Evolutionary conservation across 2,113 vertebrate species (phyloP).

Genomic region (Petrocephalus zakoni): DNA sequence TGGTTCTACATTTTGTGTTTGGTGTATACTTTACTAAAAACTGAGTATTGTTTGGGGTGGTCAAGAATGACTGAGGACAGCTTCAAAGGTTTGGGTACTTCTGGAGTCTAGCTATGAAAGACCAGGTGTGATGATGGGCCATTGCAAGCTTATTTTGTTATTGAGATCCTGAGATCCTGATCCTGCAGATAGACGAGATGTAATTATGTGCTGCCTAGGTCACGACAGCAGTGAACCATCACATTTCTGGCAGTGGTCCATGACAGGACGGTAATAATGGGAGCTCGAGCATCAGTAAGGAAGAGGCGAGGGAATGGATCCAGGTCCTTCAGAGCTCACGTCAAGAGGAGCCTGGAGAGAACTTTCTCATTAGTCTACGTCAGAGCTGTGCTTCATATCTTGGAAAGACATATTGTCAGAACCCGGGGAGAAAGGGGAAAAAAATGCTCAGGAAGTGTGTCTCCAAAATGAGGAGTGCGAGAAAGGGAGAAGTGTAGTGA

Average conservation of each 20-base stretch:
- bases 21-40: background rate
- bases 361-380: background rate
- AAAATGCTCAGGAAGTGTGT: background rate
- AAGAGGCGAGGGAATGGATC: background rate
- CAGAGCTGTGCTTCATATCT: background rate
- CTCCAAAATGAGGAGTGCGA: background rate
- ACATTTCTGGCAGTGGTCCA: background rate
- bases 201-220: background rate
- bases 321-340: background rate
- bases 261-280: background rate
- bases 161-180: background rate
- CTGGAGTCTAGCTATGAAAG: background rate
- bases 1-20: background rate
- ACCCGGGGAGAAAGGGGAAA: no score
- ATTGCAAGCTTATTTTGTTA: background rate
- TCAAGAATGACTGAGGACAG: background rate
- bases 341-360: background rate
- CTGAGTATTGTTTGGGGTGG: background rate
- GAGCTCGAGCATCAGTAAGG: background rate
- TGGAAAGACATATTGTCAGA: background rate
- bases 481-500: background rate
- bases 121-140: background rate
- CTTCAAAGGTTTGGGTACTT: background rate
- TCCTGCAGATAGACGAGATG: background rate
- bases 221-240: background rate